A percentile compares a stretch with the other conserved stretches of the same genome.
Conservation (phyloP, 2,888 invertebrate species). For the Mesoligia furuncula region DNA sequence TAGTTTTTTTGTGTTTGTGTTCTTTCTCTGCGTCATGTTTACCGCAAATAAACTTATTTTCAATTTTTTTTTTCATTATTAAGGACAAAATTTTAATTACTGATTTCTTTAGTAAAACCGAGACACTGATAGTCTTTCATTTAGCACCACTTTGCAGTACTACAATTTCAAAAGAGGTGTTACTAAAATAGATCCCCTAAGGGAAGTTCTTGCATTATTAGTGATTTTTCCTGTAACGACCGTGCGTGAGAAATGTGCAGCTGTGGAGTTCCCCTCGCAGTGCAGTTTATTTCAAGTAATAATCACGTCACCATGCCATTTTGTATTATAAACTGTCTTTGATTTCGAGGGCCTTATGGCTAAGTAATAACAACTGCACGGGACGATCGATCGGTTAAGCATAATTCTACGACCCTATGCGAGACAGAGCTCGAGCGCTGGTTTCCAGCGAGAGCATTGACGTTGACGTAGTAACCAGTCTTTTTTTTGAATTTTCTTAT, state of each 20-base stretch:
- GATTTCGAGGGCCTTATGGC: background rate
- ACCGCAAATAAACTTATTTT: too few species aligned
- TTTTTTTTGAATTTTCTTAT: too few species aligned
- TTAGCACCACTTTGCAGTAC: background rate
- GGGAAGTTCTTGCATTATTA: constrained; percentile 16
- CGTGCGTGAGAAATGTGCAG: constrained; percentile 37
- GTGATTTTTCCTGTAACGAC: constrained; percentile 2
- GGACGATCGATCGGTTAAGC: too few species aligned
- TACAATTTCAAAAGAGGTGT: background rate
- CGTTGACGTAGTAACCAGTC: too few species aligned
- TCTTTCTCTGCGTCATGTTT: too few species aligned
- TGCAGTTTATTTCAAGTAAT: constrained; percentile 21
- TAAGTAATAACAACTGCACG: background rate
- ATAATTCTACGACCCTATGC: too few species aligned
- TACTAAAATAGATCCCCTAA: background rate
- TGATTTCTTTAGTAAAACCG: background rate
- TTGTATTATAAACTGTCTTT: background rate
- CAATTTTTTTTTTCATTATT: too few species aligned
- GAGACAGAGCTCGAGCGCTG: too few species aligned
- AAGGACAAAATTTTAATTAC: background rate
- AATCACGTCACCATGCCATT: background rate
- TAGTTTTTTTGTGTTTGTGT: too few species aligned
- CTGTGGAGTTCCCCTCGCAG: constrained; percentile 6
- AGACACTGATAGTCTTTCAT: background rate
- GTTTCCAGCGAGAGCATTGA: too few species aligned